Base-by-base conservation (phyloP, 53 echinoderm and acorn worm genomes). In the Mesocentrotus franciscanus region DNA sequence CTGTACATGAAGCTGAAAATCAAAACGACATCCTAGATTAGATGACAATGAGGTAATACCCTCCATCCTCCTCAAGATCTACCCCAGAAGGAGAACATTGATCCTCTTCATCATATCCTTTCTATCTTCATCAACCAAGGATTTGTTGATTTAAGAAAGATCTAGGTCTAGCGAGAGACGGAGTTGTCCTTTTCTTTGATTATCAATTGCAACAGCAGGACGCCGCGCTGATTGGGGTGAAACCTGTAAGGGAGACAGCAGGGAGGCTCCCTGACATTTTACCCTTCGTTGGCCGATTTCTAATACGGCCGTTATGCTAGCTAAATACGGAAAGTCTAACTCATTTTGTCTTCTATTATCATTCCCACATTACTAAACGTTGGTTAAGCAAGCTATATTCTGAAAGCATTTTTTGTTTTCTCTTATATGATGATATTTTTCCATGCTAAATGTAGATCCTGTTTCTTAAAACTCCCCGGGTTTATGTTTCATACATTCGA, bases 171-270 rank as follows among this genome's bases (percentile, higher is more conserved):
- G 49, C 49, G 13, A 42, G 81, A 27, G 57, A 57, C 10, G n/a
- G 58, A 58, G 57, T 57, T 87, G 58, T 87, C 57, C 5, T 27
- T 87, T 87, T 84, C 39, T 30, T 42, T 42, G 49, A 87, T 87
- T 87, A 58, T 87, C 58, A 87, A 87, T 87, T n/a, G 20, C 14
- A 87, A 29, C 87, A 12, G 87, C 27, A 29, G 87, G 87, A 87
- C 12, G 29, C 58, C 56, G 57, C 14, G 59, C 58, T 87, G 87
- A 87, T 87, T 87, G 87, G 87, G 58, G 27, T 57, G 87, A 87
- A 57, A 58, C 26, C 17, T 87, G 87, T 57, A 56, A 12, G 58
- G 58, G 87, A 27, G n/a, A n/a, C 29, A 10, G n/a, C 58, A 12
- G 87, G 87, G 18, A 29, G 20, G 49, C 87, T 87, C 13, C 56